Conservation (phyloP, 2,888 invertebrate species). For the Drosophila paranaensis region DNA sequence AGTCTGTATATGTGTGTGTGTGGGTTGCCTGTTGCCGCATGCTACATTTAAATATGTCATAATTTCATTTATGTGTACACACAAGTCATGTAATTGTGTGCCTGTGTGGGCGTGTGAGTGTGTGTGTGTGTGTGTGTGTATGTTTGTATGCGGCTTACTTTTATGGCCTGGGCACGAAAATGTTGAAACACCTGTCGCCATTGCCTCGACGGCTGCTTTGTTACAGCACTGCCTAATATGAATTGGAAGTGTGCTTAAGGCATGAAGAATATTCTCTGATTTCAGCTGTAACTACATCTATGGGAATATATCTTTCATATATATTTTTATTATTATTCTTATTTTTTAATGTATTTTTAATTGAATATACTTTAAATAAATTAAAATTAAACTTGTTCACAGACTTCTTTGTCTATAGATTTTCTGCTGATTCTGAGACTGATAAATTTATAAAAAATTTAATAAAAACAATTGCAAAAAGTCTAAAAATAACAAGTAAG, state of each 20-base stretch:
- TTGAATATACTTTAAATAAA: no score
- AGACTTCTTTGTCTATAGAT: no score
- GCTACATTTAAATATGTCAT: conserved; percentile 78
- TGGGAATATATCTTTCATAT: background rate
- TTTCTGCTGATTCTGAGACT: background rate
- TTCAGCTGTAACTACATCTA: background rate
- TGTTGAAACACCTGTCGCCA: conserved; percentile 75
- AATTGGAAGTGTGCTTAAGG: background rate
- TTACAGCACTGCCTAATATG: conserved; percentile 11
- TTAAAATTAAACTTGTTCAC: no score
- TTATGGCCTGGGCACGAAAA: conserved; percentile 67
- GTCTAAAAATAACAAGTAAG: background rate
- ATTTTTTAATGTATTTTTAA: no score
- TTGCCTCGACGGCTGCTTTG: conserved; percentile 33
- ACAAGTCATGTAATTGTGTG: conserved; percentile 40
- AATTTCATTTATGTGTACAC: conserved; percentile 71
- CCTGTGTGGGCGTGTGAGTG: background rate
- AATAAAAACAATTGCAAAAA: no score
- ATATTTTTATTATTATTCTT: no score
- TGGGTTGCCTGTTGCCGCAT: conserved; percentile 64
- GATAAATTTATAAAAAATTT: no score
- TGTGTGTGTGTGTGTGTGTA: conserved; percentile 5
- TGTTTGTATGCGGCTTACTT: conserved; percentile 48
- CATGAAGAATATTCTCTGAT: background rate
- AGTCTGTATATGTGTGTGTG: background rate